Evolutionary conservation across 2,888 invertebrate species (phyloP), one percentile per base, ranked within the genome.

Genomic region (Trilocha varians): DNA sequence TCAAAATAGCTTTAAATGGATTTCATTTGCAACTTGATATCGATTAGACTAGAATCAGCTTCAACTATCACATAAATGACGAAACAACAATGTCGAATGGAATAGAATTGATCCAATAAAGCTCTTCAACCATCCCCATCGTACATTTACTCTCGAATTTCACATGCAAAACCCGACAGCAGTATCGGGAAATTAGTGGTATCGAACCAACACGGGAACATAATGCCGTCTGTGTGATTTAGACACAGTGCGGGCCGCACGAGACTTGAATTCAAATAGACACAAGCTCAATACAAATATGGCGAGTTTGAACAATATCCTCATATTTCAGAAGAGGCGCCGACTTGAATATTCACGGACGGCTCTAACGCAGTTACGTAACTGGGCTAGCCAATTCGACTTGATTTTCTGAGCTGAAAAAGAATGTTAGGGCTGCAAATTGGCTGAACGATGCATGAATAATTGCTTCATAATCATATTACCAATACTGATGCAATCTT

Each of bases 211-310:
- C 18, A 34, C 25, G 37, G 35, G n/a, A 37, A 48, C 48, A 53
- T 55, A 51, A 57, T 48, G 49, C 53, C 52, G 53, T 49, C 52
- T 52, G 55, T 52, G 45, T 56, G 62, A 65, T 68, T 69, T 62
- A 65, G 57, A 51, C 51, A 47, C 46, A 53, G 46, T 59, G 50
- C 59, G 58, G 50, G 50, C 41, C 46, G 39, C 39, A 38, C 67
- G 61, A 56, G 66, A 58, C 55, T 39, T 59, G 68, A 69, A 70
- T 68, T 60, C 57, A 59, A 65, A 70, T 66, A 49, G 62, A 54
- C 56, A 47, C 43, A 39, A 43, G 53, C 61, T 58, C 61, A 56
- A 62, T 61, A 65, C 65, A 61, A 65, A 61, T 55, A 65, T 47
- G 45, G 41, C 47, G 46, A 46, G 52, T 43, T 55, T 50, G 59